Evolutionary conservation across 2,797 vertebrate species (phyloP), one percentile per base, ranked within the genome.

Genomic region (Alfaro cultratus): DNA sequence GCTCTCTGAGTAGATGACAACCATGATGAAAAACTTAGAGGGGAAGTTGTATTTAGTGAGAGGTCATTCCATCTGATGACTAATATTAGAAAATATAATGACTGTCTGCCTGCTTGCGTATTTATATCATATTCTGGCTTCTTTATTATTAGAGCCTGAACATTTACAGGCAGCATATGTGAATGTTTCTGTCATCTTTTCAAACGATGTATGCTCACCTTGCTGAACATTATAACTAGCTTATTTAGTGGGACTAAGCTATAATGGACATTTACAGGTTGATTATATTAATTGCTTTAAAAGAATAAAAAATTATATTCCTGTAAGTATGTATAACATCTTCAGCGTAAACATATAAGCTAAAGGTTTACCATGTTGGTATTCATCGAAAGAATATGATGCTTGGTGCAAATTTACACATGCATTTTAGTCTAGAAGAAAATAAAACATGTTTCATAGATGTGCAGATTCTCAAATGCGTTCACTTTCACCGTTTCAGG

Each of bases 1-100:
- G 34, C 67, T 12, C 31, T 57, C 18, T 41, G 72, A 84, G 78
- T 75, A 82, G 68, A 41, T 64, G 82, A 79, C 29, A n/a, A 76
- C 76, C 72, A 2, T 67, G 64, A 74, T 80, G 43, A 80, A 41
- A 78, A 78, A 68, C 80, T 60, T 72, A 68, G 73, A 81, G 76
- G 29, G 72, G 73, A 85, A 80, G 80, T 85, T 75, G 11, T 60
- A 36, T 85, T 46, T 45, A 82, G 53, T 75, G 55, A 82, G 77
- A 74, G 79, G 71, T 80, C 75, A 47, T 81, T 70, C 3, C 64
- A 46, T 75, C 73, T 49, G 36, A 29, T 62, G 71, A 79, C 41
- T 79, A 51, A 75, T 46, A 43, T 84, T 76, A 76, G 34, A 76
- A 76, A 73, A 82, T 8, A 47, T 49, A 36, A 53, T 62, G 31